phyloP scores from a whole-genome alignment of 2,888 invertebrate species.

The Brachylomia viminalis region DNA sequence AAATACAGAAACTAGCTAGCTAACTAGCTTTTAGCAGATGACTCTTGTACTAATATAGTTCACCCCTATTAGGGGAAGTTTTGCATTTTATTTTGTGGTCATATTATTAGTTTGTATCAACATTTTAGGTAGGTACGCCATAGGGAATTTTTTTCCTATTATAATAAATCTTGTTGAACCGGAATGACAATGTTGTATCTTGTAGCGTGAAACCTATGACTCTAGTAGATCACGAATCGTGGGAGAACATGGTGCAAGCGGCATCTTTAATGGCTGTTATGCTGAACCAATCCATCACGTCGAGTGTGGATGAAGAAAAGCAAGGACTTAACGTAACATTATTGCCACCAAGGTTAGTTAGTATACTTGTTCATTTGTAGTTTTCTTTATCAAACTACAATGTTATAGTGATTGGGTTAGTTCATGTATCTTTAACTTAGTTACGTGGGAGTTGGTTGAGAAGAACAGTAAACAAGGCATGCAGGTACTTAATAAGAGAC shows the following conservation, averaged over 20 bases:
- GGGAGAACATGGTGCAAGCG: slow-evolving; percentile 85
- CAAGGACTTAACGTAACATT: slow-evolving; percentile 19
- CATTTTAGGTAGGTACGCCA: not conserved
- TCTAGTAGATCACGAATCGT: slow-evolving; percentile 83
- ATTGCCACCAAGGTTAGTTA: slow-evolving; percentile 29
- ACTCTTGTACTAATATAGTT: not conserved
- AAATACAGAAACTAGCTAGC: not conserved
- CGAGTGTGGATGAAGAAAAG: slow-evolving; percentile 2
- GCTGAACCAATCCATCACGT: slow-evolving; percentile 70
- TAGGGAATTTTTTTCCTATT: not conserved
- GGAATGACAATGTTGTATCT: not conserved
- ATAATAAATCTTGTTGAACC: not conserved
- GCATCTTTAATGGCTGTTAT: slow-evolving; percentile 82
- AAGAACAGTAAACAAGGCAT: not conserved
- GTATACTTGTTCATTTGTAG: not conserved
- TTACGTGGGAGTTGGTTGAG: not conserved
- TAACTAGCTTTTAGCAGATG: no score
- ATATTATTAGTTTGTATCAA: not conserved
- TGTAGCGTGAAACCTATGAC: slow-evolving; percentile 60
- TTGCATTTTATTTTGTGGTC: not conserved
- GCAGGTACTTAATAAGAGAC: not conserved
- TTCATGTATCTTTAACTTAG: not conserved
- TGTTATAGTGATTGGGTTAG: not conserved
- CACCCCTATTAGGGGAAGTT: not conserved
- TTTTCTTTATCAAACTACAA: not conserved